Evolutionary conservation across 2,888 invertebrate species (phyloP).

Genomic region (Eremobia ochroleuca): DNA sequence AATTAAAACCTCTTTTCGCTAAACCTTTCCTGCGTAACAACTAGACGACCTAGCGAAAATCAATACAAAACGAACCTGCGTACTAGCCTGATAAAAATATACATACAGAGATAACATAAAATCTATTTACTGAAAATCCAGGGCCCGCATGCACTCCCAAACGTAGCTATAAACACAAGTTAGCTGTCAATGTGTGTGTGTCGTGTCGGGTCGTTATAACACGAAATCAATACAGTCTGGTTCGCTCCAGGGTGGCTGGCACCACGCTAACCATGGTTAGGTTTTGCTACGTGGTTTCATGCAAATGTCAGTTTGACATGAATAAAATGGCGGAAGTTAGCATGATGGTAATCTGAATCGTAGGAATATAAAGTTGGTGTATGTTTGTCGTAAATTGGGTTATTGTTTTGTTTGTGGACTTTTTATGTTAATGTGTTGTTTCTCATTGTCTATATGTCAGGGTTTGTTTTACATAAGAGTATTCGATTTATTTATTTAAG

Average conservation of each 20-base stretch:
- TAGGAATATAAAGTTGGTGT: slow-evolving; percentile 23
- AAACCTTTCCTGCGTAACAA: slow-evolving; percentile 13
- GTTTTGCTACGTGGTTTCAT: not conserved
- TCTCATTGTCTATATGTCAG: slow-evolving; percentile 1
- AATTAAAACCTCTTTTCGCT: slow-evolving; percentile 8
- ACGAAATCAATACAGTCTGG: slow-evolving; percentile 76
- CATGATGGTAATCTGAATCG: slow-evolving; percentile 41
- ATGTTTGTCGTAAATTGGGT: slow-evolving; percentile 36
- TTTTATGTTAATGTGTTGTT: slow-evolving; percentile 9
- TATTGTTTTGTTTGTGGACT: slow-evolving; percentile 14
- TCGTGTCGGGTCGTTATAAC: slow-evolving; percentile 65
- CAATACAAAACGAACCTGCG: slow-evolving; percentile 51
- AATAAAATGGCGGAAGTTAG: slow-evolving; percentile 30
- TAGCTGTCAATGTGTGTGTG: slow-evolving; percentile 1
- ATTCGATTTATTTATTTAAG: no score
- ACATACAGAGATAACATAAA: slow-evolving; percentile 35
- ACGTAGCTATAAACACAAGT: slow-evolving; percentile 8
- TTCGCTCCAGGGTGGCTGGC: slow-evolving; percentile 56
- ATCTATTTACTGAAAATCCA: slow-evolving; percentile 57
- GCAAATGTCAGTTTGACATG: slow-evolving; percentile 29
- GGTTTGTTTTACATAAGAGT: not conserved
- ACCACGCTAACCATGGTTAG: slow-evolving; percentile 50
- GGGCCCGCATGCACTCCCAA: slow-evolving; percentile 49
- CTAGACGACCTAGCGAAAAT: slow-evolving; percentile 38
- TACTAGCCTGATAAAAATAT: slow-evolving; percentile 48